Base-by-base conservation (phyloP, 2,797 vertebrate genomes). In the Epinephelus malabaricus region DNA sequence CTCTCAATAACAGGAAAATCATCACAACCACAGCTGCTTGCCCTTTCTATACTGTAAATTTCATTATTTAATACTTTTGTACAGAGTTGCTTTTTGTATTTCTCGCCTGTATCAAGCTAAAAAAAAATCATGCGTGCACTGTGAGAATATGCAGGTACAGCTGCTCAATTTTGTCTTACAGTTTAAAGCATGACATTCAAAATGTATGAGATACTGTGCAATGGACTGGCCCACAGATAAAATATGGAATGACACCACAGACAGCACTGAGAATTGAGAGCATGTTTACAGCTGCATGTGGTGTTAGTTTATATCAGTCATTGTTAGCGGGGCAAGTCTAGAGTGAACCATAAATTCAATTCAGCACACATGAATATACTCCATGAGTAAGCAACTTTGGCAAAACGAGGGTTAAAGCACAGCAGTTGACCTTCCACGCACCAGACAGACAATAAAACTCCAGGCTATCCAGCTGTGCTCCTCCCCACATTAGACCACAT, bases 381-480 rank as follows among this genome's bases (percentile, higher is more conserved):
- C 49, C 56, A 21, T 21, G 6, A 81, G 38, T 9, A 43, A 56
- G 45, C 11, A 50, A 65, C 45, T 25, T 14, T 6, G 15, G 11
- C 10, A 47, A 60, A 72, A 54, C 3, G 0, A 30, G 12, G 54
- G 13, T 69, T 61, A 34, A 69, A 64, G 18, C 21, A 59, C 66
- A 61, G 47, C 30, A 59, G 30, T 7, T 86, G 60, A 86, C 67
- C 64, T 71, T 56, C n/a, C 60, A 25, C 23, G 45, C 19, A 47
- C 53, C 59, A 11, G 2, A 60, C 43, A 79, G 19, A 67, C 69
- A 72, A n/a, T 47, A 43, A 73, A 51, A 17, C 62, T 54, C 40
- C 27, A 71, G 73, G 69, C 60, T 60, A 23, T 9, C 21, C 66
- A 77, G 73, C 67, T 82, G 75, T 74, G 70, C 69, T 14, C 40